These are phyloP conservation scores for Synergus umbraculus DNA, from an alignment of 2,888 invertebrate genomes.

Conservation along the genomic window DNA sequence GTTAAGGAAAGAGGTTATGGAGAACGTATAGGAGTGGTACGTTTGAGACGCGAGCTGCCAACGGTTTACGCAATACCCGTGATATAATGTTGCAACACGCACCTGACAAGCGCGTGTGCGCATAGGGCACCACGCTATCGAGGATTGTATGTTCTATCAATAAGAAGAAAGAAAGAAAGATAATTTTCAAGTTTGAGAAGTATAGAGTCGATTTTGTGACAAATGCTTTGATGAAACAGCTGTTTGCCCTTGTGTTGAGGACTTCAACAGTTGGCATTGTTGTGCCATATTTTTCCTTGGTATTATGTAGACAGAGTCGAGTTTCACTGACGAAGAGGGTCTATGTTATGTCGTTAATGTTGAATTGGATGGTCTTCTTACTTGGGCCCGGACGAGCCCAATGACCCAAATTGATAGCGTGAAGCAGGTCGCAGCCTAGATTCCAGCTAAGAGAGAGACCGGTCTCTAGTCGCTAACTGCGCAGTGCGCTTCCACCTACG, in stretches of 20 bases:
- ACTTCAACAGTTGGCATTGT: slow-evolving; percentile 2
- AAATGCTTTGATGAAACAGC: slow-evolving; percentile 12
- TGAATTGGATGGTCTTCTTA: neutral
- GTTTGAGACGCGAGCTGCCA: slow-evolving; percentile 49
- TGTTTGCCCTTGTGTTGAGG: neutral
- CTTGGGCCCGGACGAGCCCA: slow-evolving; percentile 52
- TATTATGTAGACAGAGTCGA: neutral
- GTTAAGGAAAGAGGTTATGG: slow-evolving; percentile 50
- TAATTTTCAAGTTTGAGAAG: neutral
- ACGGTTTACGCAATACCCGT: slow-evolving; percentile 51
- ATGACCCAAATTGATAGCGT: slow-evolving; percentile 61
- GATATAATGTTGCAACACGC: slow-evolving; percentile 54
- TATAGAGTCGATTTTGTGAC: neutral
- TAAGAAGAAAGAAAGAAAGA: neutral
- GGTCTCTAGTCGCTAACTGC: slow-evolving; percentile 42
- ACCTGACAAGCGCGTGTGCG: slow-evolving; percentile 45
- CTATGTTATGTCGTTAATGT: slow-evolving; percentile 41
- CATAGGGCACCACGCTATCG: slow-evolving; percentile 48
- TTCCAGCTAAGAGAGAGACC: slow-evolving; percentile 45
- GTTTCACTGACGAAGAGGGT: slow-evolving; percentile 43
- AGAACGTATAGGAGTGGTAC: slow-evolving; percentile 52
- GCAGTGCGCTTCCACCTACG: slow-evolving; percentile 49
- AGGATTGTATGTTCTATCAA: slow-evolving; percentile 35
- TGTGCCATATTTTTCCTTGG: slow-evolving; percentile 17
- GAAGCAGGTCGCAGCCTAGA: slow-evolving; percentile 56